phyloP scores from a whole-genome alignment of 2,797 vertebrate genomes.

The Iguana delicatissima region DNA sequence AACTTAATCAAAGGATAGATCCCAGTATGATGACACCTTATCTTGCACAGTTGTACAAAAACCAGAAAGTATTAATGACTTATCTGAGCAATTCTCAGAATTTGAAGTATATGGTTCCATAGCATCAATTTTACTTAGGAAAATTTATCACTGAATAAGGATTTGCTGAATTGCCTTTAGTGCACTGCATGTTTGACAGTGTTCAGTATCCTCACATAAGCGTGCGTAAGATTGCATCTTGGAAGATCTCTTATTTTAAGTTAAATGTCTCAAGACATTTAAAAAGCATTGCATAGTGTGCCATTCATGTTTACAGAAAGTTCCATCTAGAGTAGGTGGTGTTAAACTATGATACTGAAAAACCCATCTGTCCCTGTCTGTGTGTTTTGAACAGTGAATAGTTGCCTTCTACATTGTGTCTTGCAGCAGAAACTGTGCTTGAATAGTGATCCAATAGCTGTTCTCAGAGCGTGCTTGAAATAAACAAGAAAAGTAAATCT shows the following conservation, averaged over 20 bases:
- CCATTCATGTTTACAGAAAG: slow-evolving; percentile 43
- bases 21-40: too few species aligned
- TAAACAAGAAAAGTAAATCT: neutral
- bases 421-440: neutral
- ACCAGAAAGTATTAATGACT: slow-evolving; percentile 8
- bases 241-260: neutral
- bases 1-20: neutral
- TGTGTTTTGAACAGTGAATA: neutral
- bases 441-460: neutral
- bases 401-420: slow-evolving; percentile 20
- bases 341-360: slow-evolving; percentile 40
- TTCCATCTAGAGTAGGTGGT: slow-evolving; percentile 43
- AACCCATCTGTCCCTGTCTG: neutral
- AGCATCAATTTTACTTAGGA: neutral
- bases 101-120: neutral
- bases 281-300: neutral
- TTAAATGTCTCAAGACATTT: slow-evolving; percentile 47
- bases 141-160: neutral
- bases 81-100: slow-evolving; percentile 14
- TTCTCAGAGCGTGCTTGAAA: slow-evolving; percentile 10
- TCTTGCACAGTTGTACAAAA: neutral
- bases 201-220: neutral
- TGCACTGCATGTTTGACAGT: neutral
- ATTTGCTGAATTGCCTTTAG: neutral
- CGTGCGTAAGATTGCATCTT: neutral